Conservation (phyloP, 2,113 vertebrate species). For the Acrocephalus kingi region DNA sequence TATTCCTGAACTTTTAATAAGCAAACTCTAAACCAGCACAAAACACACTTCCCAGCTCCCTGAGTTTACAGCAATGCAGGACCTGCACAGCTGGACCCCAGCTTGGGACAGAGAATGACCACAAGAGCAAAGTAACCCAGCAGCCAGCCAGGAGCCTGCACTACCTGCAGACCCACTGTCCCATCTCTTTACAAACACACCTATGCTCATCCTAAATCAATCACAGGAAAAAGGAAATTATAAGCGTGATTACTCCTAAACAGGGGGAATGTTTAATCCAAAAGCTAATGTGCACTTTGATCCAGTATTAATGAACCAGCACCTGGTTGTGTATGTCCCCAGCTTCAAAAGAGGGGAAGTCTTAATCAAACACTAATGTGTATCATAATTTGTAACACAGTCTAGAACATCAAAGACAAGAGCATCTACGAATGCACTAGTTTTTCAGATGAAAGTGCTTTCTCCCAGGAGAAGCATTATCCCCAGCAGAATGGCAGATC, state of each 20-base stretch:
- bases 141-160: not conserved
- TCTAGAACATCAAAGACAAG: conserved; percentile 66
- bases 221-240: conserved; percentile 52
- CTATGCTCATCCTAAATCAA: conserved; percentile 8
- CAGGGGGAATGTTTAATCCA: conserved; percentile 55
- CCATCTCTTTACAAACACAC: not conserved
- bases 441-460: conserved; percentile 67
- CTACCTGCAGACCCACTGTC: not conserved
- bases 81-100: fast-evolving
- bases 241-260: conserved; percentile 57
- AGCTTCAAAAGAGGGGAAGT: conserved; percentile 67
- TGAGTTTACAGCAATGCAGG: not conserved
- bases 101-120: not conserved
- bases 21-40: not conserved
- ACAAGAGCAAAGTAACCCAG: not conserved
- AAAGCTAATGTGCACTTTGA: conserved; percentile 65
- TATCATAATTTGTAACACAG: conserved; percentile 68
- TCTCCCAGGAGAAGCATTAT: conserved; percentile 61
- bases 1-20: not conserved
- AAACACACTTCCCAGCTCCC: not conserved
- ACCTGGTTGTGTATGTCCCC: conserved; percentile 37
- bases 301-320: conserved; percentile 66
- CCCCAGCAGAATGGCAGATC: conserved; percentile 48
- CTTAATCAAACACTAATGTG: conserved; percentile 67
- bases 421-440: conserved; percentile 7